A percentile compares a stretch with the other conserved stretches of the same genome.
These are phyloP conservation scores for Parapsyche elsis DNA, from an alignment of 1,140 invertebrate genomes.

Conservation along the genomic window DNA sequence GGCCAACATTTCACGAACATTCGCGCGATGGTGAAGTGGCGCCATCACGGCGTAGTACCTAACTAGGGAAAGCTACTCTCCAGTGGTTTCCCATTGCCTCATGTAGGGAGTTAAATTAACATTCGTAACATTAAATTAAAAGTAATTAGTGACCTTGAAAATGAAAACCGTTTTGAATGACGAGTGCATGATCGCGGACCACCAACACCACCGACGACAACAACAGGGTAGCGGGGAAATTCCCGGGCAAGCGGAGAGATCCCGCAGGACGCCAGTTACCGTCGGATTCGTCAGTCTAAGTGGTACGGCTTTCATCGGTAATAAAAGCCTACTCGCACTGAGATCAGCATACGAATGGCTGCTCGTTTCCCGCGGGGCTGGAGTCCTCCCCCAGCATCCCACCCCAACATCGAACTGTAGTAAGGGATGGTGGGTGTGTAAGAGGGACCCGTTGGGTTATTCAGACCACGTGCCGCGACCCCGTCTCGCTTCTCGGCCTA, in stretches of 20 bases:
- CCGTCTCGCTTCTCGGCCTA: constrained; percentile 40
- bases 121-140: no score
- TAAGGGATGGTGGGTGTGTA: no score
- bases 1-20: no score
- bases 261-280: constrained; percentile 35
- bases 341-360: constrained; percentile 46
- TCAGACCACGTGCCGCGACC: constrained; percentile 49
- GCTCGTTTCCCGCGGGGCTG: background rate
- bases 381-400: background rate
- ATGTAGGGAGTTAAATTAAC: no score
- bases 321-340: constrained; percentile 35
- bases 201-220: background rate
- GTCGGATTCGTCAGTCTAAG: constrained; percentile 36
- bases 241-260: background rate
- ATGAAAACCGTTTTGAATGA: background rate
- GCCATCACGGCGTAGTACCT: no score
- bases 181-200: background rate
- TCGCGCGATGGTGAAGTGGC: no score
- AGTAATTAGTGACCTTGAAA: no score
- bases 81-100: no score
- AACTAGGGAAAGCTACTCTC: no score
- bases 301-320: constrained; percentile 36
- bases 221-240: background rate
- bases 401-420: background rate
- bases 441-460: constrained; percentile 28